Percentiles rank a stretch among this genome's conserved stretches.
phyloP scores from a whole-genome alignment of 23 tunicate species.

The Trididemnum clinides region DNA sequence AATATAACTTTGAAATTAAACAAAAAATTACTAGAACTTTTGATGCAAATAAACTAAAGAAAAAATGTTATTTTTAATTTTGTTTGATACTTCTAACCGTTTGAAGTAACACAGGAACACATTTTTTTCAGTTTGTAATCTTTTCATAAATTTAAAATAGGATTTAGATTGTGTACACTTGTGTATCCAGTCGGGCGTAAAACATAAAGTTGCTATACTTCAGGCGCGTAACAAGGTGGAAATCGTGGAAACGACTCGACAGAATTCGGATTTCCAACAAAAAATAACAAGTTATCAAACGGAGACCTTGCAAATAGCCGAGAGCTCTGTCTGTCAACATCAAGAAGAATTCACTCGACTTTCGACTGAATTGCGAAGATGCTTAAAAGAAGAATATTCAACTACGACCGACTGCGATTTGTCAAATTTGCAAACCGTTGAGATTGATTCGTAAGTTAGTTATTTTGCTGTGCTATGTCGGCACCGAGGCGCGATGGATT shows the following conservation, averaged over 20 bases:
- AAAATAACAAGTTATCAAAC: neutral
- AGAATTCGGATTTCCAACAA: slow-evolving; percentile 1
- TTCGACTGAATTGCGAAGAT: neutral
- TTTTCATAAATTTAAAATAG: too few relatives aligned
- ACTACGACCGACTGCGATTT: neutral
- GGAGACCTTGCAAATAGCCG: neutral
- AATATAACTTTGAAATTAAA: too few relatives aligned
- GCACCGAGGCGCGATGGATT: too few relatives aligned
- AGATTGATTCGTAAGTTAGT: neutral
- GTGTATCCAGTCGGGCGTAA: too few relatives aligned
- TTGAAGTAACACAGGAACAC: too few relatives aligned
- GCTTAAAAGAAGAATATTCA: neutral
- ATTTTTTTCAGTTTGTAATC: too few relatives aligned
- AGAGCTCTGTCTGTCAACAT: neutral
- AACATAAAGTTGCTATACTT: too few relatives aligned
- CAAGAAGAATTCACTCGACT: neutral
- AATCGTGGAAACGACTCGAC: slow-evolving; percentile 12
- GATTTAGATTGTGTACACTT: too few relatives aligned
- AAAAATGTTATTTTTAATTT: too few relatives aligned
- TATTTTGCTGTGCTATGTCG: neutral
- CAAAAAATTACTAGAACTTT: too few relatives aligned
- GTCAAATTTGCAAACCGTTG: neutral
- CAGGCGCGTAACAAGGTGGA: neutral
- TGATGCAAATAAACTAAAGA: too few relatives aligned
- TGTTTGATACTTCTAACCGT: too few relatives aligned